A percentile compares a stretch with the other conserved stretches of the same genome.
phyloP scores from a whole-genome alignment of 2,113 vertebrate genomes.

The Microcebus murinus region DNA sequence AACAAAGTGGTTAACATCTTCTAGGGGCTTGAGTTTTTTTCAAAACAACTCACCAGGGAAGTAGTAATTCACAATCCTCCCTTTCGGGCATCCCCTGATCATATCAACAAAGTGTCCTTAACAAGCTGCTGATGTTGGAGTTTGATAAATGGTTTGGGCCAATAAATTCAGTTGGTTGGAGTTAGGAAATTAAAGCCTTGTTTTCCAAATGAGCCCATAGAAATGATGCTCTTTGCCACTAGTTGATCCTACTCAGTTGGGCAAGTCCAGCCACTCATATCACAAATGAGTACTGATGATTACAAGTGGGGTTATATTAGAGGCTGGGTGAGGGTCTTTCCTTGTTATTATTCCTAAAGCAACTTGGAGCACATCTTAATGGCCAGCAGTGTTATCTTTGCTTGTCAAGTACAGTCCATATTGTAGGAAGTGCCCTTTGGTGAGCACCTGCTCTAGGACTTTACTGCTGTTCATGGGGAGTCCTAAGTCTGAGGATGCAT shows the following conservation, averaged over 20 bases:
- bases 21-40: background rate
- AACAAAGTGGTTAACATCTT: conserved; percentile 20
- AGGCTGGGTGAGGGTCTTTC: background rate
- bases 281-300: background rate
- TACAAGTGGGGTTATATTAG: background rate
- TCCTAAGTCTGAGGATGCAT: background rate
- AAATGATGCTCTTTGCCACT: background rate
- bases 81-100: background rate
- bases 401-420: background rate
- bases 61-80: conserved; percentile 36
- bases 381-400: background rate
- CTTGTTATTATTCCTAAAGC: background rate
- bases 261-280: background rate
- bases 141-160: background rate
- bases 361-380: background rate
- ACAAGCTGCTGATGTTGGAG: conserved; percentile 23
- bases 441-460: conserved; percentile 16
- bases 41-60: conserved; percentile 13
- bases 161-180: conserved; percentile 23
- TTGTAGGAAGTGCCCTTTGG: background rate
- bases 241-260: background rate
- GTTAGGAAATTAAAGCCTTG: background rate
- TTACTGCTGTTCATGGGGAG: background rate
- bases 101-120: background rate
- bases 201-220: background rate